phyloP scores from a whole-genome alignment of 2,797 vertebrate species.

The Schizothorax lantsangensis region DNA sequence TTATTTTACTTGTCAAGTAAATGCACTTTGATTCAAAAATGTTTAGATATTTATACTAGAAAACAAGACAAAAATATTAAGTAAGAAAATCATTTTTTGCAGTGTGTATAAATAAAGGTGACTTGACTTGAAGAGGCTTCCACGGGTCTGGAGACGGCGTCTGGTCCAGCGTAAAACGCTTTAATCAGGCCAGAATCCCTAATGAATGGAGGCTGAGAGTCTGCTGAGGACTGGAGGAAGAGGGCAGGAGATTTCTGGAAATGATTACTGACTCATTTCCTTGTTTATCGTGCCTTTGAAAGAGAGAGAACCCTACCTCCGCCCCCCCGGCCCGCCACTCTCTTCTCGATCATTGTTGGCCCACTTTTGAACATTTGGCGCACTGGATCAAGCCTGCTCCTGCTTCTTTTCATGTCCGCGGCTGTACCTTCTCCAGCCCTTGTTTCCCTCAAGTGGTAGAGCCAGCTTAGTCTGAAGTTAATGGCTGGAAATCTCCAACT shows the following conservation, averaged over 20 bases:
- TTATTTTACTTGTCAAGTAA: too few relatives aligned
- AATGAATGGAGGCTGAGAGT: constrained; percentile 79
- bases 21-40: too few relatives aligned
- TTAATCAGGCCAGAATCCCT: constrained; percentile 79
- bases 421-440: constrained; percentile 71
- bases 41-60: too few relatives aligned
- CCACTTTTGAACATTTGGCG: constrained; percentile 83
- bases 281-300: constrained; percentile 87
- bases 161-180: constrained; percentile 55
- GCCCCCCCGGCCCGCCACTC: constrained; percentile 61
- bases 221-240: constrained; percentile 72
- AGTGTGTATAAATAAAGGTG: too few relatives aligned
- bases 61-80: too few relatives aligned
- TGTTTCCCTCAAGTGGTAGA: constrained; percentile 79
- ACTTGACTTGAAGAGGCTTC: background rate
- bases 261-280: constrained; percentile 87
- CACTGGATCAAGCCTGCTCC: constrained; percentile 80
- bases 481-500: constrained; percentile 85
- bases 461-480: constrained; percentile 80
- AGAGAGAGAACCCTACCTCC: constrained; percentile 64
- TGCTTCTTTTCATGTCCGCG: constrained; percentile 75
- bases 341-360: constrained; percentile 75
- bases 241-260: constrained; percentile 77
- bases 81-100: too few relatives aligned
- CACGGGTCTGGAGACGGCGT: background rate